Evolutionary conservation across 2,797 vertebrate species (phyloP), one percentile per base, ranked within the genome.

Genomic region (Staurois parvus): DNA sequence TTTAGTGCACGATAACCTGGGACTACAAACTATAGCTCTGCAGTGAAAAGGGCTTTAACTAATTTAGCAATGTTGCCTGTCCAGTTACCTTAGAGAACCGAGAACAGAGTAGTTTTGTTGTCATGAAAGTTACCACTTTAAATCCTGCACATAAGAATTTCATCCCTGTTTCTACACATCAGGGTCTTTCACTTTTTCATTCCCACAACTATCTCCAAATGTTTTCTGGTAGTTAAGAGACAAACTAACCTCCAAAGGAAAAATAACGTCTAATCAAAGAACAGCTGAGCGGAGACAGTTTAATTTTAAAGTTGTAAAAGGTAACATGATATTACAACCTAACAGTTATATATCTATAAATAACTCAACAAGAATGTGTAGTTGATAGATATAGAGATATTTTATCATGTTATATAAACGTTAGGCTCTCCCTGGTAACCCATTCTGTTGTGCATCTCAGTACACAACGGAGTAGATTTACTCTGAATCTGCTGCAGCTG

Each of bases 301-400:
- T 72, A 76, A 86, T 76, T 82, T 86, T 62, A 86, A 82, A 77
- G 84, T 81, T 86, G 84, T 86, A 86, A 86, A 86, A 76, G 26
- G 85, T 79, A 86, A 86, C 56, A 40, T 12, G 85, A 86, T 86
- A 70, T 77, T 17, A 29, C 67, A 72, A 72, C 21, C 74, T 67
- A 75, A 72, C 73, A 34, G 64, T 73, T 62, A 86, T 77, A 72
- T 77, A 34, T n/a, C 84, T 82, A 86, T 82, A 82, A 86, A 85
- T 85, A 85, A 72, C 79, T 32, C 19, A 45, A 81, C 74, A 86
- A 81, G 85, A 86, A 82, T 86, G 79, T 82, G 73, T 77, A 86
- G 79, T 82, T 81, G 72, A 81, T 81, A 42, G 64, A 81, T 85
- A 75, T 70, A 82, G 76, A 82, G 26, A 80, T 12, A 45, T 72